These are phyloP conservation scores for Drosophila funebris DNA, from an alignment of 1,140 invertebrate species.

Conservation along the genomic window DNA sequence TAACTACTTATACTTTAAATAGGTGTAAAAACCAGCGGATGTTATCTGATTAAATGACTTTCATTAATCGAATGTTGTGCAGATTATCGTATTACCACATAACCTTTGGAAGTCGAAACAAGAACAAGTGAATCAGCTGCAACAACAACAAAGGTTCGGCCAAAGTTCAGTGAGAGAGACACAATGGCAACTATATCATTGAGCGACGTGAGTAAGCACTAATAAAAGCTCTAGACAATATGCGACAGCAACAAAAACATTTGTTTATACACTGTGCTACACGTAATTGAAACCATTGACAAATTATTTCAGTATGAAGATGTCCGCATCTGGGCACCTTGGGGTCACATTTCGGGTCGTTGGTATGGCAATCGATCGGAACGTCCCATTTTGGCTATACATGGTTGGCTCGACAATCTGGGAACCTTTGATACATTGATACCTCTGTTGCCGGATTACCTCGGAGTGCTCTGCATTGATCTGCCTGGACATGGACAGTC, in stretches of 20 bases:
- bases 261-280: slow-evolving; percentile 39
- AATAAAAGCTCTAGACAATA: not conserved
- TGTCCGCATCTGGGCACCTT: slow-evolving; percentile 87
- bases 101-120: slow-evolving; percentile 1
- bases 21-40: not conserved
- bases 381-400: slow-evolving; percentile 88
- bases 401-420: slow-evolving; percentile 91
- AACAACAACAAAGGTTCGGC: not conserved
- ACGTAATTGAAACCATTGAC: slow-evolving; percentile 36
- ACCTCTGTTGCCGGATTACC: slow-evolving; percentile 85
- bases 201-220: slow-evolving; percentile 53
- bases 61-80: not conserved
- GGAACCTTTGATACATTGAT: slow-evolving; percentile 88
- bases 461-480: slow-evolving; percentile 88
- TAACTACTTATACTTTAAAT: not conserved
- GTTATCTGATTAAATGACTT: not conserved
- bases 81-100: not conserved
- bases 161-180: slow-evolving; percentile 32
- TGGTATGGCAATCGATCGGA: slow-evolving; percentile 87
- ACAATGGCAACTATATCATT: slow-evolving; percentile 62
- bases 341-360: slow-evolving; percentile 88
- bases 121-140: not conserved
- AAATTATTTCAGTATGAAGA: slow-evolving; percentile 84
- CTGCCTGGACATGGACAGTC: slow-evolving; percentile 90
- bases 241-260: not conserved